phyloP scores from a whole-genome alignment of 2,888 invertebrate genomes.

The Pantelozetes paolii region DNA sequence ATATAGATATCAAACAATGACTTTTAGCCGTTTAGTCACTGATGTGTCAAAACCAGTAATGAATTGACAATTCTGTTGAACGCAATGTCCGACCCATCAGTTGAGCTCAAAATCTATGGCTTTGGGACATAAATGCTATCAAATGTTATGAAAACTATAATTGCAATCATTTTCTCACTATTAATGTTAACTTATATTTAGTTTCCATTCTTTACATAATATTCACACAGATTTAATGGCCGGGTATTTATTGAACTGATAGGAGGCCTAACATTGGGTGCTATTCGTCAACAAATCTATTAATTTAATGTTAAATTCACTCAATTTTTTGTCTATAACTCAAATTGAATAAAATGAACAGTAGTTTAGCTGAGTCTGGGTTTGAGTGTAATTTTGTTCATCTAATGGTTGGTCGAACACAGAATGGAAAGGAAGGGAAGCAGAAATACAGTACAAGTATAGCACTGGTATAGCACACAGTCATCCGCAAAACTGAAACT shows the following conservation, averaged over 20 bases:
- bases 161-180: not conserved
- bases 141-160: not conserved
- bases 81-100: not conserved
- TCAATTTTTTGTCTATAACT: constrained; percentile 26
- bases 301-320: not conserved
- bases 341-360: constrained; percentile 15
- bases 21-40: constrained; percentile 1
- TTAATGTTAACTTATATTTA: not conserved
- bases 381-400: constrained; percentile 21
- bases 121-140: not conserved
- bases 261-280: not conserved
- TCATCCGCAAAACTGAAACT: constrained; percentile 29
- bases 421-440: not conserved
- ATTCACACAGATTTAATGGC: too few relatives aligned
- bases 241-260: too few relatives aligned
- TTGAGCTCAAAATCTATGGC: not conserved
- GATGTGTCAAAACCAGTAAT: constrained; percentile 19
- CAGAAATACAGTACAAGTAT: constrained; percentile 10
- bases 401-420: constrained; percentile 26
- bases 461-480: not conserved
- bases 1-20: constrained; percentile 23
- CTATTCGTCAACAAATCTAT: not conserved
- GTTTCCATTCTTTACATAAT: too few relatives aligned
- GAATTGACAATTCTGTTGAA: constrained; percentile 23
- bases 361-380: not conserved